Conservation (phyloP, 2,888 invertebrate genomes). For the Callinectes sapidus region DNA sequence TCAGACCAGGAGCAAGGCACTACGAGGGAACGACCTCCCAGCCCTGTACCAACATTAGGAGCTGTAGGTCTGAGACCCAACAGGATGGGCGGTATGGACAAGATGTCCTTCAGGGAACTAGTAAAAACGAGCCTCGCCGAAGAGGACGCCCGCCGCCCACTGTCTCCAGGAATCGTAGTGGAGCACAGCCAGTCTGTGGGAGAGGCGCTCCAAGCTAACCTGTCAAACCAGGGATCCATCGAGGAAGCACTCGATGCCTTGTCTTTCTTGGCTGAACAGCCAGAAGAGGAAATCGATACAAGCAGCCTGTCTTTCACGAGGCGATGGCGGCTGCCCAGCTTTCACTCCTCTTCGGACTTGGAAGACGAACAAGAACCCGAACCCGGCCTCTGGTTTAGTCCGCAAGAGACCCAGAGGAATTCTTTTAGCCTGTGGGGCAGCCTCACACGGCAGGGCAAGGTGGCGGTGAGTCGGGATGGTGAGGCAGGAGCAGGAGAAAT, state of each 20-base stretch:
- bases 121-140: constrained; percentile 45
- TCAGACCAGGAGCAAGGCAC: background rate
- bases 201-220: background rate
- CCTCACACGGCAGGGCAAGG: background rate
- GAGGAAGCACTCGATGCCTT: constrained; percentile 65
- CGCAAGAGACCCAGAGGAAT: background rate
- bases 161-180: background rate
- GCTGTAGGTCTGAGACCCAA: background rate
- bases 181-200: constrained; percentile 38
- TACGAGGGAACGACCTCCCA: background rate
- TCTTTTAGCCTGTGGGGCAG: background rate
- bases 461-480: background rate
- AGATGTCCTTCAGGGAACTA: constrained; percentile 52
- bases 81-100: constrained; percentile 53
- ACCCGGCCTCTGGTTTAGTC: background rate
- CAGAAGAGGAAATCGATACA: background rate
- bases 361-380: constrained; percentile 16
- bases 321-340: constrained; percentile 42
- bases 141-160: constrained; percentile 15
- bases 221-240: constrained; percentile 41
- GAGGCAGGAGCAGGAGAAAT: background rate
- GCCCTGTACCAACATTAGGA: background rate
- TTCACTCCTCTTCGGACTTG: constrained; percentile 32
- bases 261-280: constrained; percentile 49
- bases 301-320: background rate